phyloP scores from a whole-genome alignment of 2,797 vertebrate species.

The Chelonia mydas region DNA sequence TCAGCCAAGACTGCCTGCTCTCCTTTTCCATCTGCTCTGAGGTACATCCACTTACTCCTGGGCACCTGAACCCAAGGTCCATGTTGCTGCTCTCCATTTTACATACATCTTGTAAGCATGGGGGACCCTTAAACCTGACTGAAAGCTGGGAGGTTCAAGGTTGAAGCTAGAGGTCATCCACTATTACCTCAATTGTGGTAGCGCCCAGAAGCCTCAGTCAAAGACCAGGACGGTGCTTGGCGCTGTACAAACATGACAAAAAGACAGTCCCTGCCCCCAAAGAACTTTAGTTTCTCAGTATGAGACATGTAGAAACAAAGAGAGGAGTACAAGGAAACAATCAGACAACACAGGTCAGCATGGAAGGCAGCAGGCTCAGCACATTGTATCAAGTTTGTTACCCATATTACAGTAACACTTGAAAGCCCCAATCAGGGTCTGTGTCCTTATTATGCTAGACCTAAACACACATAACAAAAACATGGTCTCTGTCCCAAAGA shows the following conservation, averaged over 20 bases:
- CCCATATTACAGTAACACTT: not conserved
- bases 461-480: not conserved
- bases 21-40: not conserved
- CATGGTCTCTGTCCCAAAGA: not conserved
- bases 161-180: not conserved
- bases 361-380: not conserved
- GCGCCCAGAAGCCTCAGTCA: not conserved
- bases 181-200: not conserved
- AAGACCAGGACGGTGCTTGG: not conserved
- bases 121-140: not conserved
- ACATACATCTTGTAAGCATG: not conserved
- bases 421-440: not conserved
- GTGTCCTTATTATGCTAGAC: fast-evolving
- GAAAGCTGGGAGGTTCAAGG: not conserved
- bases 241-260: not conserved
- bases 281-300: not conserved
- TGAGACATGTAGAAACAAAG: not conserved
- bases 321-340: not conserved
- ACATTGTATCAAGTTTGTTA: fast-evolving
- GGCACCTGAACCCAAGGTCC: not conserved
- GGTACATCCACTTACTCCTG: not conserved
- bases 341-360: not conserved
- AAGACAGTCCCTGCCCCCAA: not conserved
- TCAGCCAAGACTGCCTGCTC: not conserved
- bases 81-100: not conserved